A percentile compares a stretch with the other conserved stretches of the same genome.
These are phyloP conservation scores for Lycopodina hypogea DNA, from an alignment of 37 sponge, comb jelly and placozoan genomes.

Conservation along the genomic window DNA sequence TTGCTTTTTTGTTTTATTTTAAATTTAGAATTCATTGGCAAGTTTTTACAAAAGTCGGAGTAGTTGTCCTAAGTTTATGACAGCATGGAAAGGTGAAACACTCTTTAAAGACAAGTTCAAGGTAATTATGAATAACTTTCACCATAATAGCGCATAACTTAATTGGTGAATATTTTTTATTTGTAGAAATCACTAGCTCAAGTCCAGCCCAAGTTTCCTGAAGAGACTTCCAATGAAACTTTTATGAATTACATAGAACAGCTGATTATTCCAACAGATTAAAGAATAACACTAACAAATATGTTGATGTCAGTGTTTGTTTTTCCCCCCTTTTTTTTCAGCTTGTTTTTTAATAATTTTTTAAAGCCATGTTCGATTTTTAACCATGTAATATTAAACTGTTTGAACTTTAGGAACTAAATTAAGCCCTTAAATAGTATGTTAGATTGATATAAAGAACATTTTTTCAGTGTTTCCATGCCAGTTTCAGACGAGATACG, in stretches of 20 bases:
- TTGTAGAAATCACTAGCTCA: constrained; percentile 42
- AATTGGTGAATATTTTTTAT: background rate
- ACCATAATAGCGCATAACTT: too few species aligned
- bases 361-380: too few species aligned
- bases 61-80: constrained; percentile 26
- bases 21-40: constrained; percentile 43
- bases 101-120: constrained; percentile 53
- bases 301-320: too few species aligned
- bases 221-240: constrained; percentile 50
- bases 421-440: too few species aligned
- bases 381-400: too few species aligned
- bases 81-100: constrained; percentile 38
- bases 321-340: too few species aligned
- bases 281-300: too few species aligned
- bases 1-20: background rate
- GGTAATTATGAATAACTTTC: background rate
- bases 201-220: constrained; percentile 65
- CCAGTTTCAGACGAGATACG: too few species aligned
- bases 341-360: too few species aligned
- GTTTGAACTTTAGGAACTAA: too few species aligned
- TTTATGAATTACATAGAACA: constrained; percentile 68
- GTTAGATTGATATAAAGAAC: too few species aligned
- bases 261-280: background rate
- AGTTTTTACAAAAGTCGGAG: constrained; percentile 43
- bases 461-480: too few species aligned